Conservation (phyloP, 2,888 invertebrate genomes). For the Drosophila atripex region DNA sequence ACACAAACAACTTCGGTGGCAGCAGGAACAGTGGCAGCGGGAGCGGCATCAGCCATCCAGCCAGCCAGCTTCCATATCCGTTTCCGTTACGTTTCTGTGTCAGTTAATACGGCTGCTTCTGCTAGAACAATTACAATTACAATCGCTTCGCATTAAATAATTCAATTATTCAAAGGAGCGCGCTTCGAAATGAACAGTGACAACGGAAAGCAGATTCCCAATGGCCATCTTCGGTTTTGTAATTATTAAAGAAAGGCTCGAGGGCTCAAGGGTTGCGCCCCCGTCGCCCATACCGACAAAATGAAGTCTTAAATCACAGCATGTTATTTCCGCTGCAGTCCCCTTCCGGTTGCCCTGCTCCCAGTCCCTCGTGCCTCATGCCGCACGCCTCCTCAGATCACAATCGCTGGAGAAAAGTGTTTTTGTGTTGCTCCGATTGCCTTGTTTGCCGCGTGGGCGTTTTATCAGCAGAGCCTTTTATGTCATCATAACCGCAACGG, state of each 20-base stretch:
- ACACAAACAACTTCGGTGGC: slow-evolving; percentile 32
- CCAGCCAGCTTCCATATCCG: slow-evolving; percentile 65
- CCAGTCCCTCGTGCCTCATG: slow-evolving; percentile 40
- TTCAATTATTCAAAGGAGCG: slow-evolving; percentile 72
- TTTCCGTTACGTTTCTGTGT: slow-evolving; percentile 59
- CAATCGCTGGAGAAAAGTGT: slow-evolving; percentile 66
- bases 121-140: slow-evolving; percentile 63
- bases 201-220: slow-evolving; percentile 17
- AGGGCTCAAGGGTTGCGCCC: slow-evolving; percentile 15
- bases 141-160: slow-evolving; percentile 70
- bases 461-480: slow-evolving; percentile 73
- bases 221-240: slow-evolving; percentile 19
- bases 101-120: slow-evolving; percentile 22
- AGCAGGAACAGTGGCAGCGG: slow-evolving; percentile 25
- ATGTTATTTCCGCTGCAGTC: slow-evolving; percentile 80
- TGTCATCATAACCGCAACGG: slow-evolving; percentile 74
- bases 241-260: slow-evolving; percentile 34
- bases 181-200: slow-evolving; percentile 47
- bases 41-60: slow-evolving; percentile 16
- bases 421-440: slow-evolving; percentile 57
- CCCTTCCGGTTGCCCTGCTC: slow-evolving; percentile 60
- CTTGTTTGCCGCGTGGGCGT: slow-evolving; percentile 61
- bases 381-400: slow-evolving; percentile 47
- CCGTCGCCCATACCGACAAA: slow-evolving; percentile 55
- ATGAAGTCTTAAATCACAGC: slow-evolving; percentile 81